phyloP scores from a whole-genome alignment of 1,140 invertebrate genomes.

The Drosophila rhopaloa region DNA sequence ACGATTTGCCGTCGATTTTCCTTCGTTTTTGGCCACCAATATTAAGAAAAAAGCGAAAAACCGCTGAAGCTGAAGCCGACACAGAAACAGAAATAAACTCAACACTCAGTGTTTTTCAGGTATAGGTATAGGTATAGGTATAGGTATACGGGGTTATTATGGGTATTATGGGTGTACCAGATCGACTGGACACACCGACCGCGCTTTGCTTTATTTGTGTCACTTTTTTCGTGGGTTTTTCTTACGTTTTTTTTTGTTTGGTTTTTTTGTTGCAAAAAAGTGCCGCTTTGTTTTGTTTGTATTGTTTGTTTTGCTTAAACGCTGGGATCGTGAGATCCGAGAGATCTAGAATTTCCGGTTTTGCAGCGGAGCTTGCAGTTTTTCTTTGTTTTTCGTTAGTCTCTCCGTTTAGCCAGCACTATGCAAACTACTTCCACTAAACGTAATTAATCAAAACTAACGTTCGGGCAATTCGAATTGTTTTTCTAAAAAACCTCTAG shows the following conservation, averaged over 20 bases:
- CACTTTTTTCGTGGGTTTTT: slow-evolving; percentile 44
- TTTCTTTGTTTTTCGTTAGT: slow-evolving; percentile 13
- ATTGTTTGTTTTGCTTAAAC: slow-evolving; percentile 52
- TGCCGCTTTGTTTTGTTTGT: slow-evolving; percentile 49
- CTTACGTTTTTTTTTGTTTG: slow-evolving; percentile 24
- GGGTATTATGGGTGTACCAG: slow-evolving; percentile 33
- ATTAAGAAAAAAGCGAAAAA: slow-evolving; percentile 38
- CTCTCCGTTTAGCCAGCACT: slow-evolving; percentile 34
- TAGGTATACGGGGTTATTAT: slow-evolving; percentile 11
- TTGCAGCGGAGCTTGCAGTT: slow-evolving; percentile 34
- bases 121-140: slow-evolving; percentile 23
- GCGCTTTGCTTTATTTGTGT: slow-evolving; percentile 54
- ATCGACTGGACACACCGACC: slow-evolving; percentile 44
- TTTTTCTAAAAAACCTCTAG: slow-evolving; percentile 1
- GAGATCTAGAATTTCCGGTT: slow-evolving; percentile 81
- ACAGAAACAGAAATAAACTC: slow-evolving; percentile 76
- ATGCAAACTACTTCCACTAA: slow-evolving; percentile 34
- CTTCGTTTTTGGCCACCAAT: slow-evolving; percentile 40
- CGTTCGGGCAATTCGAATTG: slow-evolving; percentile 30
- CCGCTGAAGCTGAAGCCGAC: slow-evolving; percentile 37
- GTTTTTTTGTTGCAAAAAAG: slow-evolving; percentile 20
- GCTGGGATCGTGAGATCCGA: slow-evolving; percentile 46
- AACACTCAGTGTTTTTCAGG: slow-evolving; percentile 63
- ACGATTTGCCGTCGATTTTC: slow-evolving; percentile 32
- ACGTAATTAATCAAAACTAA: slow-evolving; percentile 45